phyloP scores from a whole-genome alignment of 2,888 invertebrate species.

The Melieria crassipennis region DNA sequence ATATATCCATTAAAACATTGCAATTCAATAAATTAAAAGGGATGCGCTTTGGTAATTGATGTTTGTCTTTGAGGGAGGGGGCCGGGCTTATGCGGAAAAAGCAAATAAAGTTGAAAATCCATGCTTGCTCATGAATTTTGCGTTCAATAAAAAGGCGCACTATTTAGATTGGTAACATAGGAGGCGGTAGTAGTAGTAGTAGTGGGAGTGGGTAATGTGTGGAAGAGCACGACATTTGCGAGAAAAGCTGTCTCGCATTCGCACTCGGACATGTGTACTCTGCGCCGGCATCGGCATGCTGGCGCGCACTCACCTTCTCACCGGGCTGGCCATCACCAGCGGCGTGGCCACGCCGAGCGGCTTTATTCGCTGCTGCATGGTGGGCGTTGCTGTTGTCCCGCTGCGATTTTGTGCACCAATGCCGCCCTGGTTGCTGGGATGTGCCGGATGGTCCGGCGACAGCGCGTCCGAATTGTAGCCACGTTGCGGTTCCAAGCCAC shows the following conservation, averaged over 20 bases:
- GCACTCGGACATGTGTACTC: neutral
- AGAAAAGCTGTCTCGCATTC: neutral
- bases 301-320: constrained; percentile 76
- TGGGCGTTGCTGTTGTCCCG: constrained; percentile 74
- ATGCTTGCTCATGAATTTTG: constrained; percentile 7
- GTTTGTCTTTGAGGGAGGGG: neutral
- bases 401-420: constrained; percentile 67
- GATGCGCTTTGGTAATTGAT: constrained; percentile 1
- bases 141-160: constrained; percentile 8
- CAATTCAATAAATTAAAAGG: constrained; percentile 11
- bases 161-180: constrained; percentile 2
- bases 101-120: constrained; percentile 15
- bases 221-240: neutral
- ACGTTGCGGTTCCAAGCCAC: constrained; percentile 73
- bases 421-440: constrained; percentile 64
- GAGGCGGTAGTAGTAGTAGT: neutral
- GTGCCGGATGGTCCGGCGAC: constrained; percentile 70
- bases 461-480: constrained; percentile 72
- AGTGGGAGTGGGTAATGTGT: constrained; percentile 6
- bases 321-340: constrained; percentile 85
- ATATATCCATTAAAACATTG: constrained; percentile 8
- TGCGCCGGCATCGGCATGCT: neutral
- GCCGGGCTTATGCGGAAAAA: constrained; percentile 7
- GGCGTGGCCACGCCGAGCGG: constrained; percentile 91
- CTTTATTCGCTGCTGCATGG: constrained; percentile 91